Percentiles rank a stretch among this genome's conserved stretches.
Conservation (phyloP, 2,797 vertebrate genomes). For the Balearica regulorum region DNA sequence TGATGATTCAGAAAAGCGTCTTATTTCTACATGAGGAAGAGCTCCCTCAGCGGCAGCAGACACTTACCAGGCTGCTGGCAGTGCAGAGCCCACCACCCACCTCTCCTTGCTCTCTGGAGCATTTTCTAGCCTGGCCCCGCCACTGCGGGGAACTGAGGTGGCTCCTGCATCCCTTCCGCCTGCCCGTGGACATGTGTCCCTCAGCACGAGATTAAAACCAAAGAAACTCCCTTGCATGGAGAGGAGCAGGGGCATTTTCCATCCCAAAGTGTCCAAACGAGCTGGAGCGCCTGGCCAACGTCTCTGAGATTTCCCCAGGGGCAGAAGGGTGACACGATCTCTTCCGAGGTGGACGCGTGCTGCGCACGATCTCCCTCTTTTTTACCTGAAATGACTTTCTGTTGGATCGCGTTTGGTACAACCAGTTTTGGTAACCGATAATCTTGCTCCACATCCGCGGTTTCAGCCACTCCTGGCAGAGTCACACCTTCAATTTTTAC, state of each 20-base stretch:
- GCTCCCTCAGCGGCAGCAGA: accelerated
- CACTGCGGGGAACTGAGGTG: background rate
- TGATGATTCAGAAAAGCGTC: background rate
- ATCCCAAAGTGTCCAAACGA: background rate
- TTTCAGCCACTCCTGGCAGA: background rate
- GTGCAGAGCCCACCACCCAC: background rate
- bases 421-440: background rate
- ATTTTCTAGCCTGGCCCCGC: background rate
- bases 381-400: constrained; percentile 36
- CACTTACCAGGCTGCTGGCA: background rate
- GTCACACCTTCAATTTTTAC: background rate
- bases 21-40: background rate
- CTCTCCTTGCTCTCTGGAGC: background rate
- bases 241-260: background rate
- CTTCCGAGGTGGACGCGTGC: accelerated
- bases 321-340: accelerated
- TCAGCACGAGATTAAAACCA: background rate
- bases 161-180: background rate
- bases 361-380: accelerated
- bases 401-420: background rate
- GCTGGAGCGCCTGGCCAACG: accelerated
- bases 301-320: background rate
- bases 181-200: accelerated
- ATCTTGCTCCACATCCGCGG: accelerated
- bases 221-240: accelerated